phyloP scores from a whole-genome alignment of 2,888 invertebrate genomes.

The Drosophila hamatofila region DNA sequence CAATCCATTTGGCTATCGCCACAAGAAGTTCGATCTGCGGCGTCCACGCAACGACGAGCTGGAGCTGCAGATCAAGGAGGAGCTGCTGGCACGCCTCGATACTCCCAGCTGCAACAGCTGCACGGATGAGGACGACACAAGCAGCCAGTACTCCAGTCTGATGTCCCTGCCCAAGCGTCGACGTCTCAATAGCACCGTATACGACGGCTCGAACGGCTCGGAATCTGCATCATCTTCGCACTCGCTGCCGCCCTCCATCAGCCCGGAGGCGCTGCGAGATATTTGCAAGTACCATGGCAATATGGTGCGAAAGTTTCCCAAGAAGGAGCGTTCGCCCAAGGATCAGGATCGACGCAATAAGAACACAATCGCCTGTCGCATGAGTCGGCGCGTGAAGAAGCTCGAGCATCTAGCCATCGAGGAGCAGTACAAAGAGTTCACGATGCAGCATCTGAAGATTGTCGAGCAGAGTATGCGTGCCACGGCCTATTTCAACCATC shows the following conservation, averaged over 20 bases:
- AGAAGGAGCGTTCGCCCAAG: conserved; percentile 80
- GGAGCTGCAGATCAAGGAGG: conserved; percentile 50
- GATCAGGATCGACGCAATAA: conserved; percentile 83
- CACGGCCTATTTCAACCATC: conserved; percentile 71
- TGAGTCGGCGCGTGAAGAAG: conserved; percentile 82
- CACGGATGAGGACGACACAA: conserved; percentile 41
- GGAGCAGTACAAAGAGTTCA: conserved; percentile 77
- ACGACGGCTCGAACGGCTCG: conserved; percentile 29
- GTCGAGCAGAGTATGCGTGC: conserved; percentile 72
- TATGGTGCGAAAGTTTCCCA: conserved; percentile 83
- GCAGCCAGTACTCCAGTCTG: conserved; percentile 55
- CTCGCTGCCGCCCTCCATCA: conserved; percentile 54
- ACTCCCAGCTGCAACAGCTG: conserved; percentile 29
- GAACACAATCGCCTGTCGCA: conserved; percentile 82
- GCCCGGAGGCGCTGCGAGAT: conserved; percentile 62
- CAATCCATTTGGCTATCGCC: conserved; percentile 80
- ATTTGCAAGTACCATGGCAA: conserved; percentile 82
- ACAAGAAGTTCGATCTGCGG: conserved; percentile 76
- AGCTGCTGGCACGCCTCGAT: conserved; percentile 37
- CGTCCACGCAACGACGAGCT: conserved; percentile 30
- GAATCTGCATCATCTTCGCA: conserved; percentile 51
- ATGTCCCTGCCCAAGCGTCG: conserved; percentile 47
- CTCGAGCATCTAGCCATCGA: conserved; percentile 79
- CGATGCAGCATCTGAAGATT: conserved; percentile 60
- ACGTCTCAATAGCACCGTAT: conserved; percentile 44